Base-by-base conservation (phyloP, 1,140 invertebrate genomes). In the Drosophila bocki region DNA sequence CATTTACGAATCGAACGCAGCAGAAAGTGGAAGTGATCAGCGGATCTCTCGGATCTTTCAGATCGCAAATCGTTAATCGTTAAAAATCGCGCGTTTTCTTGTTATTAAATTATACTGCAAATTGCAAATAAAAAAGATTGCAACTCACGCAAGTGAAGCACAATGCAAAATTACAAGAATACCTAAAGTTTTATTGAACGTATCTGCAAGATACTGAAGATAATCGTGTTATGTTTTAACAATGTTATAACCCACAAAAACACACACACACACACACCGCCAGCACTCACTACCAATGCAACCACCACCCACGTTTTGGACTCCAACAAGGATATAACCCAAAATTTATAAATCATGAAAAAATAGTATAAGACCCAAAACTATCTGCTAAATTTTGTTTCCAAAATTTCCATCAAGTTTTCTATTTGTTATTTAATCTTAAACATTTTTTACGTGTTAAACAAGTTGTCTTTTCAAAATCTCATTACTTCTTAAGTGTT, bases 1-100 rank as follows among this genome's bases (percentile, higher is more conserved):
- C 85, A 88, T 88, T 88, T 88, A 90, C 86, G 83, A 88, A 88
- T 60, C 78, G 82, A 86, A 85, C 85, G 81, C 85, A 71, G 85
- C 82, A 85, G 85, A 88, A 88, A 88, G 85, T 88, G 85, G 85
- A 88, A 88, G 85, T 88, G 78, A 79, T 77, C 74, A 74, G 60
- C 70, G 75, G 75, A 70, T 72, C 69, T 59, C 53, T 67, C 69
- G 78, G 61, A 75, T 70, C 67, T 67, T 53, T 45, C 19, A 53
- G 62, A 70, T 59, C 68, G 26, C 19, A 33, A 32, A 56, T 71
- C 53, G 65, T 70, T 72, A 50, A 37, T 54, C 17, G 51, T 54
- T 54, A 37, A 22, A 15, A 35, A 22, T 48, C 69, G 69, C 69
- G 69, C 22, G 67, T 72, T 72, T 32, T 37, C 45, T 75, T 68